These are phyloP conservation scores for Botia kubotai DNA, from an alignment of 2,797 vertebrate genomes.

Conservation along the genomic window DNA sequence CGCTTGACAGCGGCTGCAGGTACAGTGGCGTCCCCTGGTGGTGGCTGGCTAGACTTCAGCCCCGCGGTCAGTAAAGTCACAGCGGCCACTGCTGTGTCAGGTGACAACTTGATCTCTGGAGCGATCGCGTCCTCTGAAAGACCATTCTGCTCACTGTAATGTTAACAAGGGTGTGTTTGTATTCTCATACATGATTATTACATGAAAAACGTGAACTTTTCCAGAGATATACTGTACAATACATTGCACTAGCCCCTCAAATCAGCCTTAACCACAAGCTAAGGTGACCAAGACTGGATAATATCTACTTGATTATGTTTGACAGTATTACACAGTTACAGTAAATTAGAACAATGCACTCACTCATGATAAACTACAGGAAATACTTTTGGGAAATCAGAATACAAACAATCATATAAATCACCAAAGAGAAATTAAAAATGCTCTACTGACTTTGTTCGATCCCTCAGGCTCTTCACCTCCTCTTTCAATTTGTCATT, in stretches of 20 bases:
- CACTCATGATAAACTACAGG: background rate
- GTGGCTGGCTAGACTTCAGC: slow-evolving; percentile 49
- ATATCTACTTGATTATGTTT: background rate
- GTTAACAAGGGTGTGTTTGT: background rate
- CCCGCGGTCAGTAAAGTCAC: slow-evolving; percentile 51
- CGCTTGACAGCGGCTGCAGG: slow-evolving; percentile 42
- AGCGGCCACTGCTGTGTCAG: slow-evolving; percentile 59
- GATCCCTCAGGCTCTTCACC: slow-evolving; percentile 73
- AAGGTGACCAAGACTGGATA: slow-evolving; percentile 2
- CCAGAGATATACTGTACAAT: background rate
- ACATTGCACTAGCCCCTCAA: background rate
- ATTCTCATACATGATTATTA: background rate
- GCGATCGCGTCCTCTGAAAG: slow-evolving; percentile 51
- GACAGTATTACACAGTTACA: background rate
- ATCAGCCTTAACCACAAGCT: background rate
- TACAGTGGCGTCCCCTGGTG: slow-evolving; percentile 64
- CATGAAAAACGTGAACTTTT: background rate
- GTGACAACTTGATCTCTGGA: slow-evolving; percentile 65
- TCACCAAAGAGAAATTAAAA: background rate
- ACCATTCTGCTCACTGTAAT: slow-evolving; percentile 63
- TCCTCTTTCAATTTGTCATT: slow-evolving; percentile 86
- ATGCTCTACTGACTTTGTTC: slow-evolving; percentile 78
- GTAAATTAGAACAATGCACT: background rate
- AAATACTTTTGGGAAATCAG: background rate
- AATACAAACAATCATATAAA: background rate